phyloP scores from a whole-genome alignment of 1,140 invertebrate species.

The Agrilus planipennis region DNA sequence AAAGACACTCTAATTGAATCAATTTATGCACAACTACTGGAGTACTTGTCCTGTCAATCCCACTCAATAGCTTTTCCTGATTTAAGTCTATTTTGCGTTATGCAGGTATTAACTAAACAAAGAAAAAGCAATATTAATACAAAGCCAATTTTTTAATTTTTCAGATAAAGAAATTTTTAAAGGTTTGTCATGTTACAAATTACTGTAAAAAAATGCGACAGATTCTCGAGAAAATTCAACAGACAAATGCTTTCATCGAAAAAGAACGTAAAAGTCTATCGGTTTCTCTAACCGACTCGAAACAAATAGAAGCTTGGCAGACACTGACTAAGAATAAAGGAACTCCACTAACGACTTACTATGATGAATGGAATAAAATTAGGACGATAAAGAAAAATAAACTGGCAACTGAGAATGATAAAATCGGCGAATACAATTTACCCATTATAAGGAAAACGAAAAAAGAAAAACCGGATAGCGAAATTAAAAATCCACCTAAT shows the following conservation, averaged over 20 bases:
- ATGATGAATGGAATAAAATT: constrained; percentile 60
- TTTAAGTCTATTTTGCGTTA: constrained; percentile 56
- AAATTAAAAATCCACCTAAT: constrained; percentile 41
- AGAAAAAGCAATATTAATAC: constrained; percentile 12
- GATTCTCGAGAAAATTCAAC: constrained; percentile 56
- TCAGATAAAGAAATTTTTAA: constrained; percentile 65
- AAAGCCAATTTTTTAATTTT: constrained; percentile 24
- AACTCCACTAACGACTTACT: constrained; percentile 62
- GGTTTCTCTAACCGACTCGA: constrained; percentile 56
- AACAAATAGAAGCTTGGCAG: constrained; percentile 69
- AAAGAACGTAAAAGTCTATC: constrained; percentile 55
- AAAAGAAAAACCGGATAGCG: constrained; percentile 26
- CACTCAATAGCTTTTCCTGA: constrained; percentile 76
- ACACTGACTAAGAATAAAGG: constrained; percentile 52
- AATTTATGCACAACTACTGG: constrained; percentile 62
- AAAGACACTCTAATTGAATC: constrained; percentile 77
- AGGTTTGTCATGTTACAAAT: constrained; percentile 67
- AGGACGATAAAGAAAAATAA: constrained; percentile 59
- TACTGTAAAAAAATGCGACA: constrained; percentile 68
- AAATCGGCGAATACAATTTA: constrained; percentile 46
- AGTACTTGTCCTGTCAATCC: constrained; percentile 64
- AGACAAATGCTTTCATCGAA: constrained; percentile 60
- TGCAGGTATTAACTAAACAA: constrained; percentile 46
- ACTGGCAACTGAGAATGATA: constrained; percentile 50
- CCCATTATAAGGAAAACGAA: constrained; percentile 44